Conservation (phyloP, 2,113 vertebrate species). For the Arizona elegans region DNA sequence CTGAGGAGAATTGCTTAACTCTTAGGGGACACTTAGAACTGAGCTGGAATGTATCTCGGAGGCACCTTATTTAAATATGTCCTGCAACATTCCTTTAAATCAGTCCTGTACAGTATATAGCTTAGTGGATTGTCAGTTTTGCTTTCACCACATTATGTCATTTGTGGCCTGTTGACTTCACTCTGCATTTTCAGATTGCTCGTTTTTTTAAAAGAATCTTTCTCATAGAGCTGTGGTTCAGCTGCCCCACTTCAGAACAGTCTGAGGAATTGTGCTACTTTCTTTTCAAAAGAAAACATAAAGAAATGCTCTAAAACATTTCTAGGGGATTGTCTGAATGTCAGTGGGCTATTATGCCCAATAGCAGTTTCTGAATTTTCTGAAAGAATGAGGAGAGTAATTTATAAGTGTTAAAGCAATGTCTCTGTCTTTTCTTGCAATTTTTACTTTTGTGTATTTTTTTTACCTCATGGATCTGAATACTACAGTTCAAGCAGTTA, state of each 20-base stretch:
- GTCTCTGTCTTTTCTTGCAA: slow-evolving; percentile 4
- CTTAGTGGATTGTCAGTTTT: not conserved
- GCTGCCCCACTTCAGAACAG: not conserved
- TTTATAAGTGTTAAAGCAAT: not conserved
- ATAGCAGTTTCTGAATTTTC: slow-evolving; percentile 7
- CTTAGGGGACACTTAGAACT: not conserved
- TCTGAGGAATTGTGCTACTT: not conserved
- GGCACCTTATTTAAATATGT: not conserved
- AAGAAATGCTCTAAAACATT: slow-evolving; percentile 1
- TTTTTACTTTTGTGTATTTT: not conserved
- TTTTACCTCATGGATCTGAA: slow-evolving; percentile 14
- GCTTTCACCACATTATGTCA: not conserved
- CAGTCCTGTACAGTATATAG: not conserved
- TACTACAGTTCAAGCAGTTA: slow-evolving; percentile 9
- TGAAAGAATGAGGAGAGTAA: not conserved
- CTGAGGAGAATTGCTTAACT: not conserved
- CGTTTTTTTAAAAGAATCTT: not conserved
- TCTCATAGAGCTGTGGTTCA: not conserved
- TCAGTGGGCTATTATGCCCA: not conserved
- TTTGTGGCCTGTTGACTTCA: not conserved
- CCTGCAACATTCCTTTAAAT: too few relatives aligned
- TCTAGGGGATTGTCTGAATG: slow-evolving; percentile 7
- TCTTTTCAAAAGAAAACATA: not conserved
- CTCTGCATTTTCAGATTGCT: not conserved
- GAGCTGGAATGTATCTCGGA: not conserved